These are phyloP conservation scores for Chrysolina americana DNA, from an alignment of 2,888 invertebrate species.

Conservation along the genomic window DNA sequence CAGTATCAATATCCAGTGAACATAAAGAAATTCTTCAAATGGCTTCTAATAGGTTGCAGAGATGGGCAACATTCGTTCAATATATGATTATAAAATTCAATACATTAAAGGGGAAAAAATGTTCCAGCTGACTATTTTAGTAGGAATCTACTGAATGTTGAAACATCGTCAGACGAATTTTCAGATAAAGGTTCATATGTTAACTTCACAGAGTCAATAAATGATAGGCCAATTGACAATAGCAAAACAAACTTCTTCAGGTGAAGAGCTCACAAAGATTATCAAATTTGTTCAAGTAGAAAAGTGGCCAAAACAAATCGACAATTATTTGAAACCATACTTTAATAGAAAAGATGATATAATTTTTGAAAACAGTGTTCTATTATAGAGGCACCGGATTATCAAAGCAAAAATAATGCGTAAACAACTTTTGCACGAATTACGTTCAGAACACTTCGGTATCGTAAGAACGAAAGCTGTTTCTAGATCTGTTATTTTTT, in stretches of 20 bases:
- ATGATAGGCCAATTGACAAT: constrained; percentile 18
- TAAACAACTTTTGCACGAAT: too few relatives aligned
- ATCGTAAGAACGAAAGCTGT: constrained; percentile 16
- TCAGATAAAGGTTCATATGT: constrained; percentile 7
- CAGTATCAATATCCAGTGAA: not conserved
- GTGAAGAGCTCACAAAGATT: not conserved
- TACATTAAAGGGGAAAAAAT: not conserved
- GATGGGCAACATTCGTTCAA: not conserved
- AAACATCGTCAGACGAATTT: not conserved
- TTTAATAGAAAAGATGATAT: constrained; percentile 1
- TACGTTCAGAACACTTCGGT: too few relatives aligned
- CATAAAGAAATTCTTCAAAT: not conserved
- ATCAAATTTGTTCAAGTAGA: constrained; percentile 23
- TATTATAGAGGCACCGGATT: constrained; percentile 21
- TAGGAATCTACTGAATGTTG: not conserved
- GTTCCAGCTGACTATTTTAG: not conserved
- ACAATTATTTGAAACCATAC: constrained; percentile 21
- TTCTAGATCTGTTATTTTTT: too few relatives aligned
- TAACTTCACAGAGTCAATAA: constrained; percentile 23
- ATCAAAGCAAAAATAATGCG: too few relatives aligned
- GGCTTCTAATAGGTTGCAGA: too few relatives aligned
- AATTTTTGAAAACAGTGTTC: not conserved
- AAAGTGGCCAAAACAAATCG: not conserved
- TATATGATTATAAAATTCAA: not conserved
- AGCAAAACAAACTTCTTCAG: not conserved